Evolutionary conservation across 1,140 invertebrate species (phyloP), one percentile per base, ranked within the genome.

Genomic region (Drosophila ironensis): DNA sequence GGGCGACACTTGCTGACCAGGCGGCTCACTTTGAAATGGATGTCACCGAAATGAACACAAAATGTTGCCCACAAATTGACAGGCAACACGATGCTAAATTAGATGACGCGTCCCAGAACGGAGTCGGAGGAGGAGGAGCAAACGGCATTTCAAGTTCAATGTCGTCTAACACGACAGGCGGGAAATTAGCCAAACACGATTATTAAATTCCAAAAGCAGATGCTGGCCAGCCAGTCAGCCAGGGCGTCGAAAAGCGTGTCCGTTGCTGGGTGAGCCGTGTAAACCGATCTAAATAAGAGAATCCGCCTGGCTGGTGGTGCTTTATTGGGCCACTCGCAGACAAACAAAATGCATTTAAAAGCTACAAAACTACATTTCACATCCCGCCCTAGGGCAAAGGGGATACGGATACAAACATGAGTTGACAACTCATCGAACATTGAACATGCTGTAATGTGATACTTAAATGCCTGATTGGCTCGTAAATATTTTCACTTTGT

Each of bases 351-450:
- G 82, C 82, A 88, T 84, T 84, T 84, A 86, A 84, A 80, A 84
- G 80, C 80, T 74, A 84, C 80, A 84, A 84, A 84, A 86, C 80
- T 84, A 75, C 80, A 84, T 80, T 74, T 84, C 80, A 75, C 64
- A 67, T 60, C 50, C n/a, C 19, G 48, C 37, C 50, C 16, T 40
- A 51, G 8, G 40, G 37, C 33, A 16, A 20, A 30, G 40, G 24
- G 35, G n/a, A 46, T 45, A 52, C 54, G 24, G 54, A 74, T 40
- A 71, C 76, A 88, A 88, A 88, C 87, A 84, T 68, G 87, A 89
- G 75, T 89, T 88, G 87, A 88, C 87, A 89, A 87, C 87, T 89
- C 87, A 89, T 88, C 87, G 87, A 89, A 81, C 78, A 88, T 88
- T 88, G 82, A 87, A 88, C 87, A 89, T 74, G 87, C 82, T 89